Base-by-base conservation (phyloP, 2,888 invertebrate genomes). In the Cantharis rustica region DNA sequence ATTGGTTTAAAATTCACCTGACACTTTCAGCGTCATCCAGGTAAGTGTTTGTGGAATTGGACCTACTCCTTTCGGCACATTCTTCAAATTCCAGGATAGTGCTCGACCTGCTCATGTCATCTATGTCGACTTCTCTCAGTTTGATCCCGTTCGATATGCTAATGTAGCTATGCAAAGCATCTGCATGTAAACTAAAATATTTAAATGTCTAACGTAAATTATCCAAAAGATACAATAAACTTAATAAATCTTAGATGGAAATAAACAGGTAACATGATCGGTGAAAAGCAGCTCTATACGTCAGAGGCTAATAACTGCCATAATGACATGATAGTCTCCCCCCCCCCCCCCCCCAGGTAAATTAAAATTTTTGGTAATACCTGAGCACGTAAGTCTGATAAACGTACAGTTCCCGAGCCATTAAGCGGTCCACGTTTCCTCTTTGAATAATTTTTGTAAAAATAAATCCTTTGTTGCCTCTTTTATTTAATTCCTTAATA, bases 401-500 rank as follows among this genome's bases (percentile, higher is more conserved):
- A 64, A 87, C 84, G 75, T 86, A 87, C 13, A 88, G 77, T 79
- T 87, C 86, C 72, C 85, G 86, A 17, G 86, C 86, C 80, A 86
- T 86, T 3, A 72, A 68, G 15, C 63, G 64, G 11, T 76, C 76
- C n/a, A 80, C 71, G 62, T 75, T 79, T 23, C 81, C 81, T 63
- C 80, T 82, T 62, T 74, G 69, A 61, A 83, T 81, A 16, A 83
- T 79, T 31, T 81, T 61, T 1, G 78, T 79, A 68, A 76, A 83
- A 75, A 83, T 80, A 26, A 72, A 79, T 82, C 84, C 71, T 75
- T 77, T 80, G 31, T 78, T 85, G 82, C 73, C 84, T 77, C 74
- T 84, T 64, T 76, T 75, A 72, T 86, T 86, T 79, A 86, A 83
- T 81, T 86, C 85, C 78, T 84, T 86, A 17, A 88, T 84, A 10